These are phyloP conservation scores for Pongo pygmaeus DNA, from an alignment of 2,113 vertebrate genomes.

Conservation along the genomic window DNA sequence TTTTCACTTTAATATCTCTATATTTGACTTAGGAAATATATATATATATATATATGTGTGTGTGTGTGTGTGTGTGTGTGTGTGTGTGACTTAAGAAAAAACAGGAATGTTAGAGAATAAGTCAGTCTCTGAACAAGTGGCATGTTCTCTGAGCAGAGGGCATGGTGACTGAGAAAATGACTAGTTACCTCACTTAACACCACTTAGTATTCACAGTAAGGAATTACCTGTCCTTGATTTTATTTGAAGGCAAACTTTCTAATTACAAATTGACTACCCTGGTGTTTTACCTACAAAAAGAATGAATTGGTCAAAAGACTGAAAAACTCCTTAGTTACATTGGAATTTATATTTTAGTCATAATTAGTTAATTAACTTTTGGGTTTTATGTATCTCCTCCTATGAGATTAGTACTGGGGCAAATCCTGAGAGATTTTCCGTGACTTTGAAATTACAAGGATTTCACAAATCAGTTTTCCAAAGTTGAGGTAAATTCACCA, in stretches of 20 bases:
- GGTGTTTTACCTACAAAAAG: background rate
- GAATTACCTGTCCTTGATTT: background rate
- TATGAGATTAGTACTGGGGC: background rate
- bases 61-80: too few relatives aligned
- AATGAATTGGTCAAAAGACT: background rate
- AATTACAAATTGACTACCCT: background rate
- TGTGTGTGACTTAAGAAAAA: background rate
- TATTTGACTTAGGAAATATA: background rate
- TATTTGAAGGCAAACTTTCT: background rate
- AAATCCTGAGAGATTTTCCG: background rate
- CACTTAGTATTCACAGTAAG: background rate
- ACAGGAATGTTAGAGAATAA: background rate
- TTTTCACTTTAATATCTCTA: background rate
- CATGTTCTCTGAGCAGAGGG: background rate
- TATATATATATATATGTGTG: background rate
- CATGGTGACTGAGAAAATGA: background rate
- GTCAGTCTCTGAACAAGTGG: background rate
- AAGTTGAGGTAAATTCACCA: conserved; percentile 5
- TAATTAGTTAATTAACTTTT: conserved; percentile 6
- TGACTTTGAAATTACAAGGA: background rate
- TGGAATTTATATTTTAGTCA: background rate
- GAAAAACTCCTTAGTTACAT: background rate
- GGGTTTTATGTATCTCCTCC: background rate
- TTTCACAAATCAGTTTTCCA: conserved; percentile 41
- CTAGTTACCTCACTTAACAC: background rate